A percentile compares a stretch with the other conserved stretches of the same genome.
Evolutionary conservation across 2,797 vertebrate genomes (phyloP).

Genomic region (Oophaga sylvatica): DNA sequence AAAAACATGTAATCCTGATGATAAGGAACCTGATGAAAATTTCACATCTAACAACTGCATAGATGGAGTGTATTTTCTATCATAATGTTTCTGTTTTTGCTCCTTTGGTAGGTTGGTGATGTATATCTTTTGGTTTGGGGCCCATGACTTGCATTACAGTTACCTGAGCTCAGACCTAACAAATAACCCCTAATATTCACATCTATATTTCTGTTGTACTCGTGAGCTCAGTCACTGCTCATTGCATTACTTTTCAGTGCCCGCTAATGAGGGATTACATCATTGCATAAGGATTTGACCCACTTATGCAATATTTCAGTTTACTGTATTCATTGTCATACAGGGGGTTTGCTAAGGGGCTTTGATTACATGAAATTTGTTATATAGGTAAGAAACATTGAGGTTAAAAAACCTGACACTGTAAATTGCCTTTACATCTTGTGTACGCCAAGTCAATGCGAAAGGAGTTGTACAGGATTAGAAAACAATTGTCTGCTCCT

Average conservation of each 20-base stretch:
- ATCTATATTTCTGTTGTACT: not conserved
- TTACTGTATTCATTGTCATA: constrained; percentile 9
- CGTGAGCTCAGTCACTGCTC: not conserved
- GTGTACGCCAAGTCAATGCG: not conserved
- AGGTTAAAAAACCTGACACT: not conserved
- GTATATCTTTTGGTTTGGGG: not conserved
- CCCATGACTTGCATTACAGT: not conserved
- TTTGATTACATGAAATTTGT: not conserved
- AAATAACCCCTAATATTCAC: not conserved
- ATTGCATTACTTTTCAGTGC: not conserved
- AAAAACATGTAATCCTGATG: too few relatives aligned
- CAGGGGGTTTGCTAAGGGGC: not conserved
- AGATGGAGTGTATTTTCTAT: too few relatives aligned
- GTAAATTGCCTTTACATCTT: not conserved
- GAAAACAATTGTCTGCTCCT: not conserved
- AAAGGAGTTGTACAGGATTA: not conserved
- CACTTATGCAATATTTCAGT: constrained; percentile 19
- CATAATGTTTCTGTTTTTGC: too few relatives aligned
- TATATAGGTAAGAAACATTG: not conserved
- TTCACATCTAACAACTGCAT: too few relatives aligned
- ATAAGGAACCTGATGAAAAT: too few relatives aligned
- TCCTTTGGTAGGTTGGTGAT: too few relatives aligned
- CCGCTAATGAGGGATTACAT: constrained; percentile 46
- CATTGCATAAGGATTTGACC: constrained; percentile 42
- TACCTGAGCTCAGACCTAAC: not conserved